These are phyloP conservation scores for Malacoraja senta DNA, from an alignment of 2,797 vertebrate genomes.

Conservation along the genomic window DNA sequence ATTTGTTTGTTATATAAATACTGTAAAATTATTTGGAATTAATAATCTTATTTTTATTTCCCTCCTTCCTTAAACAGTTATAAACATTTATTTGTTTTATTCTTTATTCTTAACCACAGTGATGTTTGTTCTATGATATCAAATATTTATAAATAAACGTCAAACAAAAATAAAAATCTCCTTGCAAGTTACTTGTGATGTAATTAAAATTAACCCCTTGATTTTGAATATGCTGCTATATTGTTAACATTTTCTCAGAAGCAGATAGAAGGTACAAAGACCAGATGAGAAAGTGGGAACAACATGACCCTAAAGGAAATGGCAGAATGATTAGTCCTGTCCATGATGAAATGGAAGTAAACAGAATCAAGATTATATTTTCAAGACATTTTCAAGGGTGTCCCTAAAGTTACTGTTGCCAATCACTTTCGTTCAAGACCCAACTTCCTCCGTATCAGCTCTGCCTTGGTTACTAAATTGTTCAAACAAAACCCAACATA, in stretches of 20 bases:
- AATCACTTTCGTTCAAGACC: too few relatives aligned
- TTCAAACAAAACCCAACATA: background rate
- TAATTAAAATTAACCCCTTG: background rate
- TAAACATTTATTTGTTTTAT: constrained; percentile 26
- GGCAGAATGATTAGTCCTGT: too few relatives aligned
- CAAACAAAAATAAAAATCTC: background rate
- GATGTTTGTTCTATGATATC: background rate
- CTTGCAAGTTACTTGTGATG: background rate
- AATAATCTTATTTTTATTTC: background rate
- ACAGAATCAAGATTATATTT: too few relatives aligned
- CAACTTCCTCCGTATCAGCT: background rate
- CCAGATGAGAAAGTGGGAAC: background rate
- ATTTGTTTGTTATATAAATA: constrained; percentile 5
- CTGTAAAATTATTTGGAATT: constrained; percentile 4
- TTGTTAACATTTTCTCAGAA: constrained; percentile 4
- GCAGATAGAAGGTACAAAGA: background rate
- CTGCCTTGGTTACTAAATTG: background rate
- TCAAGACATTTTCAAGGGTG: too few relatives aligned
- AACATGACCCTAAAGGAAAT: background rate
- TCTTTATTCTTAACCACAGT: background rate
- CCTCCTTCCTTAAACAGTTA: background rate
- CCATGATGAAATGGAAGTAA: background rate
- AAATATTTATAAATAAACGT: background rate
- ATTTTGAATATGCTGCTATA: background rate
- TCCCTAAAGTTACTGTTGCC: too few relatives aligned